Base-by-base conservation (phyloP, 64 coral and sea anemone genomes). In the Actinia equina region DNA sequence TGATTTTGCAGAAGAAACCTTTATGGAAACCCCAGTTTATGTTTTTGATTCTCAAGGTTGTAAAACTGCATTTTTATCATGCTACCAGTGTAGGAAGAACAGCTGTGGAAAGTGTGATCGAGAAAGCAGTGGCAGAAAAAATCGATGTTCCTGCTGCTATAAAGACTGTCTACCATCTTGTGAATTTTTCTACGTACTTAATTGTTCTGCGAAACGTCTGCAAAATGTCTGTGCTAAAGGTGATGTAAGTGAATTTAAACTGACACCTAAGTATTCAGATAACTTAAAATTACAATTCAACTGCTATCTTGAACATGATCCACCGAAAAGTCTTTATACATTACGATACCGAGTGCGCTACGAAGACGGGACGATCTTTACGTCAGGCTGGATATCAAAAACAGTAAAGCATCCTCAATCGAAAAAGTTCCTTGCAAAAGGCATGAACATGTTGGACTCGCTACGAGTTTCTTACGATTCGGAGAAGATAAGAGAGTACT, bases 141-240 rank as follows among this genome's bases (percentile, higher is more conserved):
- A 23, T 44, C 64, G 60, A n/a, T 92, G 93, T 59, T 95, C 93
- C n/a, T 95, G 93, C 71, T 95, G 93, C 53, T 95, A 67, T 14
- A 91, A 82, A 82, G 83, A 85, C n/a, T 91, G 93, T 49, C 52
- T 95, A 3, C 14, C 43, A 27, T 6, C 56, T 22, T 95, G 93
- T 56, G 55, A 22, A 13, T 11, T 9, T 41, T 89, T 88, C 45
- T 95, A 95, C 86, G 52, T 27, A 3, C 20, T 71, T 53, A 52
- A 70, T 44, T 91, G 89, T n/a, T 60, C 55, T 2, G 82, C 69
- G 4, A 78, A 86, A 3, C 90, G 58, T 26, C 22, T 63, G 7
- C 89, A 85, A 64, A 91, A 89, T 18, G 27, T 46, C 1, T 95
- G 93, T 54, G 89, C 93, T 51, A 78, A 59, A 77, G 93, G 93